Base-by-base conservation (phyloP, 1,140 invertebrate genomes). In the Lasioglossum baleicum region DNA sequence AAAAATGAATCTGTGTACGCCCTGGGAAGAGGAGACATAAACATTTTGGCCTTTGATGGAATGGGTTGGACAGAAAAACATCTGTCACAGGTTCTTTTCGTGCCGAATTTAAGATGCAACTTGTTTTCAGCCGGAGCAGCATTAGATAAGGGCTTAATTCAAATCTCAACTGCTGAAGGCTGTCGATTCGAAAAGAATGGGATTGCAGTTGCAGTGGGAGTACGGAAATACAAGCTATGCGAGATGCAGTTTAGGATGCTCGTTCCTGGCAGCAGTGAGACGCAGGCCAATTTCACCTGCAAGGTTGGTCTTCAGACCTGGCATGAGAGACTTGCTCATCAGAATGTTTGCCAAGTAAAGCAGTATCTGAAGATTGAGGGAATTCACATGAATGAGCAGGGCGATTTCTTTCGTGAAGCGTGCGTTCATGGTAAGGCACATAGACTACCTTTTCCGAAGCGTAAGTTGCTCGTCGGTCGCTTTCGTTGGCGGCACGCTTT, bases 21-120 rank as follows among this genome's bases (percentile, higher is more conserved):
- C 17, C 13, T 83, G 15, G 90, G 81, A n/a, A 87, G 86, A 81
- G 83, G 86, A 26, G 63, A 88, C n/a, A 88, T 91, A 13, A 84
- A 90, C 58, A 78, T 91, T 26, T 64, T 84, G 61, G 84, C 81
- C 31, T 84, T 66, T 35, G 71, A 90, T 69, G 86, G 86, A 42
- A 48, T 71, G 0, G 42, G 63, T 5, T 90, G 84, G 87, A 58
- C 26, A 7, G 61, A 58, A 84, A 84, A 77, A 22, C 75, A 84
- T 87, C 79, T 92, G 22, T 70, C 89, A 0, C 85, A 93, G 73
- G 92, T 93, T 10, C 73, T 92, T 65, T 92, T 76, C 85, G 89
- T 92, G n/a, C 91, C 92, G 0, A 85, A 92, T 60, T 66, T 93
- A 35, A 87, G 90, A 74, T 90, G 60, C 40, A 93, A 93, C 81